Conservation (phyloP, 92 coral and sea anemone species). For the Heteractis magnifica region DNA sequence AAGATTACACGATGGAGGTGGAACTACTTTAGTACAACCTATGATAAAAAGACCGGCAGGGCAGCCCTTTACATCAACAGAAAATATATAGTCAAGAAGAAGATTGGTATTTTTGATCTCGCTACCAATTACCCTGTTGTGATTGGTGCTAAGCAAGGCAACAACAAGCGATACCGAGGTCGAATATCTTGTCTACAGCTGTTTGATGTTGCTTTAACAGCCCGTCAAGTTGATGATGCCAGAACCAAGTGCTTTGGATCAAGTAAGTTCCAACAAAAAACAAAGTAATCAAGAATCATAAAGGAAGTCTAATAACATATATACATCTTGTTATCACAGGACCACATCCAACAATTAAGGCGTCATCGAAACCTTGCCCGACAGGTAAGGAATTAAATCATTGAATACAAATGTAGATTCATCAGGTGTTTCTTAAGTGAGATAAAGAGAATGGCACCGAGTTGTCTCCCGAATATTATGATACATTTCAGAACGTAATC, state of each 20-base stretch:
- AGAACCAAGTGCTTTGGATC: constrained; percentile 41
- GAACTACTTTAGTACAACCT: constrained; percentile 80
- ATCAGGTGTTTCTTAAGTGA: not conserved
- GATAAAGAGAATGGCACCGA: too few relatives aligned
- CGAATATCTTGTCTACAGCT: constrained; percentile 66
- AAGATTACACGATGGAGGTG: constrained; percentile 62
- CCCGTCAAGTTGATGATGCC: constrained; percentile 34
- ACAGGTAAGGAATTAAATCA: constrained; percentile 24
- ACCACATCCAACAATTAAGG: constrained; percentile 43
- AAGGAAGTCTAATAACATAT: not conserved
- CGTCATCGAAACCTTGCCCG: constrained; percentile 30
- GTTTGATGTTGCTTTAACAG: constrained; percentile 52
- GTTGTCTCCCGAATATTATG: not conserved
- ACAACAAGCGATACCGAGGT: constrained; percentile 54
- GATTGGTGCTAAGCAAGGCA: constrained; percentile 67
- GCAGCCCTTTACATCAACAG: constrained; percentile 73
- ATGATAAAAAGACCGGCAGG: constrained; percentile 66
- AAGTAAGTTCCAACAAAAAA: constrained; percentile 12
- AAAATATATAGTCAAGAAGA: constrained; percentile 30
- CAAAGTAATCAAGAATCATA: not conserved
- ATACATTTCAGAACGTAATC: too few relatives aligned
- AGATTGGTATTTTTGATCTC: constrained; percentile 45
- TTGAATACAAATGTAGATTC: not conserved
- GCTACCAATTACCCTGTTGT: constrained; percentile 70
- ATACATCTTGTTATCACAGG: not conserved